Percentiles rank a stretch among this genome's conserved stretches.
phyloP scores from a whole-genome alignment of 1,140 invertebrate species.

The Physella acuta region DNA sequence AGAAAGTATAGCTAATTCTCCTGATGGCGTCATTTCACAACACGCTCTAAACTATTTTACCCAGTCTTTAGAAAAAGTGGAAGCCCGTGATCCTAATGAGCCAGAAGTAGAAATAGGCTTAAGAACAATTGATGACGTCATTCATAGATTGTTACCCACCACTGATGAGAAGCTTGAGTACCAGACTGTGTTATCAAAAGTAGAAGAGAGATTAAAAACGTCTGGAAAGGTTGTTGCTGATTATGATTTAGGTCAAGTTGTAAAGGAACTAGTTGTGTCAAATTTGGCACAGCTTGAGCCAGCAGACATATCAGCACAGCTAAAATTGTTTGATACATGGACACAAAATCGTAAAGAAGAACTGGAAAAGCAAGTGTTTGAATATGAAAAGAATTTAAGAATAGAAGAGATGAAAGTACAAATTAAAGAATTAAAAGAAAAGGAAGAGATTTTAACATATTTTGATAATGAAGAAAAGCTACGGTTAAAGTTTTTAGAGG shows the following conservation, averaged over 20 bases:
- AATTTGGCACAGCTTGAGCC: slow-evolving; percentile 30
- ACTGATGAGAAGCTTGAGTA: slow-evolving; percentile 35
- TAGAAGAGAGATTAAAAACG: slow-evolving; percentile 22
- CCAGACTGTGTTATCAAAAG: slow-evolving; percentile 4
- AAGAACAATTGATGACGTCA: slow-evolving; percentile 40
- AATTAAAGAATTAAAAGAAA: slow-evolving; percentile 33
- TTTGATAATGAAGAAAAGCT: slow-evolving; percentile 24
- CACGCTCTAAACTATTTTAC: slow-evolving; percentile 36
- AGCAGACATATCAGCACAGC: slow-evolving; percentile 27
- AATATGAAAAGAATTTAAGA: slow-evolving; percentile 25
- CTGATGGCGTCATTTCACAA: slow-evolving; percentile 22
- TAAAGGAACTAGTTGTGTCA: slow-evolving; percentile 21
- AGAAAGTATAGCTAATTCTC: slow-evolving; percentile 27
- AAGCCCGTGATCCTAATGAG: slow-evolving; percentile 37
- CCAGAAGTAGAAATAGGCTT: slow-evolving; percentile 38
- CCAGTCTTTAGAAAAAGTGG: slow-evolving; percentile 35
- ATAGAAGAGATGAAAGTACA: slow-evolving; percentile 34
- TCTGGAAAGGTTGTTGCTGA: slow-evolving; percentile 24
- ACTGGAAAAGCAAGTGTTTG: slow-evolving; percentile 30
- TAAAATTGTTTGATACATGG: slow-evolving; percentile 26
- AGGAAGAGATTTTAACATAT: slow-evolving; percentile 31
- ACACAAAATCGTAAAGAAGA: slow-evolving; percentile 21
- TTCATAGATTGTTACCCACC: slow-evolving; percentile 37
- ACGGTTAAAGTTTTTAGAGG: slow-evolving; percentile 6
- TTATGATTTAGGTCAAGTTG: slow-evolving; percentile 18